These are phyloP conservation scores for Polia nebulosa DNA, from an alignment of 2,888 invertebrate genomes.

Conservation along the genomic window DNA sequence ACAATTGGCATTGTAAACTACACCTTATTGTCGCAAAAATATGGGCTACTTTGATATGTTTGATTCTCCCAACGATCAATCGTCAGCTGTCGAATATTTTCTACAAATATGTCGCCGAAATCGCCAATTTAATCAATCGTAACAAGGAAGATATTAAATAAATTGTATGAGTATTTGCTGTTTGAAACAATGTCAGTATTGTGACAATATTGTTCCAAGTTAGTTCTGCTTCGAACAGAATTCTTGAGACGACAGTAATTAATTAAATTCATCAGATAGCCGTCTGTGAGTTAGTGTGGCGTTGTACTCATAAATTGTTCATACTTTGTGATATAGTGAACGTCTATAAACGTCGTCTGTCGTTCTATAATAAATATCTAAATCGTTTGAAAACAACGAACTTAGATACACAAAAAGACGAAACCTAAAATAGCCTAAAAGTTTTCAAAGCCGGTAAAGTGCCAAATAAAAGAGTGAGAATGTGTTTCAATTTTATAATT, in stretches of 20 bases:
- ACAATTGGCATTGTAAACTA: slow-evolving; percentile 9
- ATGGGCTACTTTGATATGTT: slow-evolving; percentile 11
- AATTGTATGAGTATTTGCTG: slow-evolving; percentile 3
- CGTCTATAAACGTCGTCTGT: background rate
- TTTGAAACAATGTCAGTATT: slow-evolving; percentile 33
- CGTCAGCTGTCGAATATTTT: slow-evolving; percentile 35
- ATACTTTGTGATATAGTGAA: slow-evolving; percentile 2
- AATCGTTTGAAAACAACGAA: background rate
- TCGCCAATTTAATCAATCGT: slow-evolving; percentile 37
- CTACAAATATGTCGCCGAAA: slow-evolving; percentile 45
- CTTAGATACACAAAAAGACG: background rate
- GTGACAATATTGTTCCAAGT: slow-evolving; percentile 20
- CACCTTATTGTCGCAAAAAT: background rate
- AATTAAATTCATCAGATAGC: background rate
- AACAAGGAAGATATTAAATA: slow-evolving; percentile 31
- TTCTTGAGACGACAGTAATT: slow-evolving; percentile 17
- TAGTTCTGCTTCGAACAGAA: slow-evolving; percentile 19
- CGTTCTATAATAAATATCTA: background rate
- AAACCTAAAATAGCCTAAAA: background rate
- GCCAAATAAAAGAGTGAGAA: background rate
- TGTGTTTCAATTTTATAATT: slow-evolving; percentile 14
- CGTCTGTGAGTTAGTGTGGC: slow-evolving; percentile 3
- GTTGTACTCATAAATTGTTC: slow-evolving; percentile 8
- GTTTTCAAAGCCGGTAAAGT: background rate
- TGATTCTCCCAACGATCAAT: slow-evolving; percentile 14